phyloP scores from a whole-genome alignment of 1,140 invertebrate genomes.

The Diabrotica undecimpunctata region DNA sequence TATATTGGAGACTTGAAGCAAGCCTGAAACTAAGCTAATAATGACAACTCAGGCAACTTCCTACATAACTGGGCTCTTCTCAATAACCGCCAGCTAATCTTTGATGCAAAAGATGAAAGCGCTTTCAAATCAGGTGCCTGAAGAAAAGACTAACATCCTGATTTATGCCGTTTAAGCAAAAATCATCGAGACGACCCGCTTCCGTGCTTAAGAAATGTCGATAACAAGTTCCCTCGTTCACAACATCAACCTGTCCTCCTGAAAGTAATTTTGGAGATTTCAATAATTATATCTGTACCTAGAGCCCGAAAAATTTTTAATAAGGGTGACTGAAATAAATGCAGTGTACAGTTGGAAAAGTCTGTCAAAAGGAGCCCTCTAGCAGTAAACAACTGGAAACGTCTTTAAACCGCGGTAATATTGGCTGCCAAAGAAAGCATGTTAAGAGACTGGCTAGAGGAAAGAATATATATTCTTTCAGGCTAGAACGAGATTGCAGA shows the following conservation, averaged over 20 bases:
- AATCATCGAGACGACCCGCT: background rate
- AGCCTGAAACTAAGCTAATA: constrained; percentile 7
- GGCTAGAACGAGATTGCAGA: background rate
- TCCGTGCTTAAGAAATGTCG: background rate
- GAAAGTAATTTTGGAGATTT: too few relatives aligned
- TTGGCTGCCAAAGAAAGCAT: too few relatives aligned
- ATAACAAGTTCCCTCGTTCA: constrained; percentile 11
- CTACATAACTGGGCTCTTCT: constrained; percentile 11
- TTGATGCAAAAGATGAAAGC: constrained; percentile 15
- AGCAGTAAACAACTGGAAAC: constrained; percentile 12
- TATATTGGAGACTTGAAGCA: constrained; percentile 21
- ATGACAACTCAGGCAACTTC: background rate
- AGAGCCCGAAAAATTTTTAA: too few relatives aligned
- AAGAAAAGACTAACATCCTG: background rate
- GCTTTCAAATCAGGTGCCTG: constrained; percentile 18
- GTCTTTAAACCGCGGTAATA: too few relatives aligned
- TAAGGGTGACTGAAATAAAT: too few relatives aligned
- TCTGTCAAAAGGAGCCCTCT: constrained; percentile 18
- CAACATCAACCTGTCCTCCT: constrained; percentile 20
- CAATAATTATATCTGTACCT: too few relatives aligned
- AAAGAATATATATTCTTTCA: constrained; percentile 12
- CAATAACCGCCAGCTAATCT: constrained; percentile 16
- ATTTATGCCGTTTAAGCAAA: constrained; percentile 6
- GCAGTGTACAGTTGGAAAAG: constrained; percentile 17
- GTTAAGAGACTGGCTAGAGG: constrained; percentile 11